Percentiles rank a stretch among this genome's conserved stretches.
phyloP scores from a whole-genome alignment of 2,113 vertebrate species.

The Tachysurus fulvidraco region DNA sequence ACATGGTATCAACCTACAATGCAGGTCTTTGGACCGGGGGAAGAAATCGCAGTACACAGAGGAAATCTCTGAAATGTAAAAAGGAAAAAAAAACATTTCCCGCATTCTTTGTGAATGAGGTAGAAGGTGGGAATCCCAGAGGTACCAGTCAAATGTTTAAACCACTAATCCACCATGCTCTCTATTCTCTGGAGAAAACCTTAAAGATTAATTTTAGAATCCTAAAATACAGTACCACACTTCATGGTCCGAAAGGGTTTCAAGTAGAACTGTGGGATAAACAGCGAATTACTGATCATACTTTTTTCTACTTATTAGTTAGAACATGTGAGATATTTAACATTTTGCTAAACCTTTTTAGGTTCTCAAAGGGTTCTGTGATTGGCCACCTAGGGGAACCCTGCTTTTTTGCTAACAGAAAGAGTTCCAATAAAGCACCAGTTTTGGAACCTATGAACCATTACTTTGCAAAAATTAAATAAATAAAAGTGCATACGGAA shows the following conservation, averaged over 20 bases:
- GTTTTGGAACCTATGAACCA: neutral
- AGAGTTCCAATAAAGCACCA: neutral
- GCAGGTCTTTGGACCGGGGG: too few species aligned
- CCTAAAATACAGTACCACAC: neutral
- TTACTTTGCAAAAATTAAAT: neutral
- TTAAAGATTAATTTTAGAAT: neutral
- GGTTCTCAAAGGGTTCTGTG: neutral
- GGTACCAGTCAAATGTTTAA: too few species aligned
- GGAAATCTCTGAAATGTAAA: too few species aligned
- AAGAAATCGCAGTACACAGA: too few species aligned
- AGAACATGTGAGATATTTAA: neutral
- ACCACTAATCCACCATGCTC: too few species aligned
- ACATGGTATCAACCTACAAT: too few species aligned
- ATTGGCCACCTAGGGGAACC: neutral
- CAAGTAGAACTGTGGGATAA: neutral
- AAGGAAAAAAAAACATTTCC: too few species aligned
- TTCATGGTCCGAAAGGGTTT: neutral
- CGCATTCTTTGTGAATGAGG: too few species aligned
- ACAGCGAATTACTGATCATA: neutral
- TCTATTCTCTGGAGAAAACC: neutral
- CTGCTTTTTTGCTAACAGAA: neutral
- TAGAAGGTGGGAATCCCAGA: too few species aligned
- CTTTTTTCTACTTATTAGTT: neutral
- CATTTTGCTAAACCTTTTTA: neutral
- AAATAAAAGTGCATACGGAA: neutral